phyloP scores from a whole-genome alignment of 2,888 invertebrate genomes.

The Cecidostiba fungosa region DNA sequence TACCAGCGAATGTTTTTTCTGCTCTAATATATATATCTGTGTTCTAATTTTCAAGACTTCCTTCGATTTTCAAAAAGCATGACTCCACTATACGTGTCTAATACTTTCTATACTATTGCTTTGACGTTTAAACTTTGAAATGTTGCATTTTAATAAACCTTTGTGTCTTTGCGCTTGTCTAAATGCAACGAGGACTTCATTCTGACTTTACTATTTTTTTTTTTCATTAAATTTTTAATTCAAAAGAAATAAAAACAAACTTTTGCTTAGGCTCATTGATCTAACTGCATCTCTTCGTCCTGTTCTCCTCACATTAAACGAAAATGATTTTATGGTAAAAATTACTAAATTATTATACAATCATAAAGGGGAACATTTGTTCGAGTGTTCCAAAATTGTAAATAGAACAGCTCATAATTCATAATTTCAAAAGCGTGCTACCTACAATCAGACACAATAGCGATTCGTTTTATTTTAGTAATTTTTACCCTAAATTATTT shows the following conservation, averaged over 20 bases:
- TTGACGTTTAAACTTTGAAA: slow-evolving; percentile 38
- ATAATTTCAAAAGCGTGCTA: background rate
- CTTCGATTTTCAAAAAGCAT: slow-evolving; percentile 20
- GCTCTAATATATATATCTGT: slow-evolving; percentile 27
- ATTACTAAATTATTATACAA: slow-evolving; percentile 51
- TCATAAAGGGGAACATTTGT: background rate
- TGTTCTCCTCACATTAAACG: slow-evolving; percentile 52
- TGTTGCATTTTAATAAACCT: slow-evolving; percentile 23
- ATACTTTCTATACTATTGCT: slow-evolving; percentile 31
- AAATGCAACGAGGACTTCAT: slow-evolving; percentile 23
- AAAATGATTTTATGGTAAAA: slow-evolving; percentile 59
- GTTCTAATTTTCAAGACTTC: slow-evolving; percentile 22
- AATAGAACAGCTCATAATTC: background rate
- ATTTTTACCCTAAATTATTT: slow-evolving; percentile 58
- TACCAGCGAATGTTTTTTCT: slow-evolving; percentile 27
- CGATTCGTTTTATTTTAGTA: slow-evolving; percentile 36
- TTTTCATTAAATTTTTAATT: slow-evolving; percentile 23
- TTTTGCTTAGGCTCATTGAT: slow-evolving; percentile 63
- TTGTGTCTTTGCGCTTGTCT: slow-evolving; percentile 42
- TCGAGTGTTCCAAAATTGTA: background rate
- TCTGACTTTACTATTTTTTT: slow-evolving; percentile 38
- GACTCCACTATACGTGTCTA: slow-evolving; percentile 26
- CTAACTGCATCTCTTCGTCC: slow-evolving; percentile 66
- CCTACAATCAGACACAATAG: background rate
- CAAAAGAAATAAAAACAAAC: slow-evolving; percentile 49